These are phyloP conservation scores for Pachyuromys duprasi DNA, from an alignment of 2,797 vertebrate genomes.

Conservation along the genomic window DNA sequence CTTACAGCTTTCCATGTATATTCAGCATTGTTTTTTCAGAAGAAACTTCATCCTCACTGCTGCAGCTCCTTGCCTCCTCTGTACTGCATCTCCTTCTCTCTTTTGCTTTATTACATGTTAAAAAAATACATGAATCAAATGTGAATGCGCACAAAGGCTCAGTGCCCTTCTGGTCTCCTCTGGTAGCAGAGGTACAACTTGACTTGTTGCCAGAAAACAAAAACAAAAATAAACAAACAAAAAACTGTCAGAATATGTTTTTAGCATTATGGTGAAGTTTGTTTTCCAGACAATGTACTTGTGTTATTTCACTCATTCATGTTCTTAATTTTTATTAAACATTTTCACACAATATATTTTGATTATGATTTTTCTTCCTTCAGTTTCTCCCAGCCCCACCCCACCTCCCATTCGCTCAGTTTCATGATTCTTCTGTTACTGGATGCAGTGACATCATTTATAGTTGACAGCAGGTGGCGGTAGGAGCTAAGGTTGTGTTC, in stretches of 20 bases:
- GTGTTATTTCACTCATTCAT: not conserved
- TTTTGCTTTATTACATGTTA: not conserved
- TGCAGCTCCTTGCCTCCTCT: not conserved
- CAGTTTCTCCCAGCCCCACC: not conserved
- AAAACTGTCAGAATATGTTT: conserved; percentile 47
- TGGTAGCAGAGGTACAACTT: not conserved
- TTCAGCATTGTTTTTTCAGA: not conserved
- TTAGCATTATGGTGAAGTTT: conserved; percentile 60
- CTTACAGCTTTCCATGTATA: not conserved
- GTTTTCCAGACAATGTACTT: conserved; percentile 53
- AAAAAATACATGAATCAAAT: not conserved
- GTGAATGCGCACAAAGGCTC: not conserved
- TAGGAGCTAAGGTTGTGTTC: conserved; percentile 73
- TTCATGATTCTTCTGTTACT: not conserved
- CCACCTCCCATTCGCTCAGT: not conserved
- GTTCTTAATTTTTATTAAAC: not conserved
- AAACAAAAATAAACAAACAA: not conserved
- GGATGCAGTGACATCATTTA: conserved; percentile 50
- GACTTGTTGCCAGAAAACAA: not conserved
- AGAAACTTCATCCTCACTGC: not conserved
- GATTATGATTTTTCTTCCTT: not conserved
- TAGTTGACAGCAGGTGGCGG: conserved; percentile 84
- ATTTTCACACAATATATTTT: not conserved
- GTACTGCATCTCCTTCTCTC: not conserved
- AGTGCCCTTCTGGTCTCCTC: not conserved